Conservation (phyloP, 2,797 vertebrate genomes). For the Hemitrygon akajei region DNA sequence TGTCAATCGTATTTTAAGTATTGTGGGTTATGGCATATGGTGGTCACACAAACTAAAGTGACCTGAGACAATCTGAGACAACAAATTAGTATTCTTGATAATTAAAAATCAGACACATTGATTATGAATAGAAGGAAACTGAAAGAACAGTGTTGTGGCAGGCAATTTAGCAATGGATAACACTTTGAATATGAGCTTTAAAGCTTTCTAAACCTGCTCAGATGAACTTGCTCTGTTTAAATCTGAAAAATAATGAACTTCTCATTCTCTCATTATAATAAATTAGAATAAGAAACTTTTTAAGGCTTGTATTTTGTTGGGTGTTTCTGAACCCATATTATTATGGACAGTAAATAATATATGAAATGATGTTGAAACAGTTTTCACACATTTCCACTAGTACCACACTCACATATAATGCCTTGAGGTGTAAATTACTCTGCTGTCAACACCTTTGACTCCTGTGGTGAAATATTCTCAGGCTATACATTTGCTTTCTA, state of each 20-base stretch:
- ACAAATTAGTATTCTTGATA: no score
- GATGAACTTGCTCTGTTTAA: not conserved
- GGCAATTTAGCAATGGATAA: no score
- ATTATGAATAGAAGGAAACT: no score
- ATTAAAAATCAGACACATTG: no score
- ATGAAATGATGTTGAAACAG: not conserved
- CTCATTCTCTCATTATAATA: not conserved
- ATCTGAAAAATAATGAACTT: not conserved
- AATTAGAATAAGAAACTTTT: not conserved
- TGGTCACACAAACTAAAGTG: no score
- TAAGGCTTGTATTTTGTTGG: not conserved
- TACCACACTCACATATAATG: not conserved
- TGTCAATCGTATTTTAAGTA: no score
- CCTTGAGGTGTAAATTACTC: slow-evolving; percentile 6
- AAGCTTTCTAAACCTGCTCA: not conserved
- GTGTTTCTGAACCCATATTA: not conserved
- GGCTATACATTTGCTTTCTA: not conserved
- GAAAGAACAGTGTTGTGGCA: no score
- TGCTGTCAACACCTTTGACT: not conserved
- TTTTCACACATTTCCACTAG: not conserved
- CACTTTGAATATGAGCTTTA: no score
- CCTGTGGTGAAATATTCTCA: not conserved
- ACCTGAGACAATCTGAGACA: no score
- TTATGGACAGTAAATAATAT: not conserved
- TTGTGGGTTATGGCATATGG: no score